Evolutionary conservation across 2,797 vertebrate species (phyloP), one percentile per base, ranked within the genome.

Genomic region (Loriculus beryllinus): DNA sequence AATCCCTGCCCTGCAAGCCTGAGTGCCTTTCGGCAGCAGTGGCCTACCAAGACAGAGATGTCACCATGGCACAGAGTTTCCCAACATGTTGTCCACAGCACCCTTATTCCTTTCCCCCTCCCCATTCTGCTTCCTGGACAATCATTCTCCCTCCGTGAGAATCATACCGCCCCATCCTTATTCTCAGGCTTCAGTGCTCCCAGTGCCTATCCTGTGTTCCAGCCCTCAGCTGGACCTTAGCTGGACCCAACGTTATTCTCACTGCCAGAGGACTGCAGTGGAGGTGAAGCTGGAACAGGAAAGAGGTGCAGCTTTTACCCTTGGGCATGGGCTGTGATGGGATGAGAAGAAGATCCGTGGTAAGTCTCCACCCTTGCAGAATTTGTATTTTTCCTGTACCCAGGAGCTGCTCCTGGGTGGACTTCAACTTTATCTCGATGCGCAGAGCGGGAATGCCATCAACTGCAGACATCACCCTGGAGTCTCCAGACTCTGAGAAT

Each of bases 241-340:
- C 17, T 80, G 57, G 56, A 35, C 23, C 26, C 52, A 42, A 57
- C 16, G 5, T 51, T 77, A 47, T 52, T 65, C 16, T 74, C 29
- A 22, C 40, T 82, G 49, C 19, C 3, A 6, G 56, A 87, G 33
- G 31, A 57, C 37, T 0, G 1, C 49, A 78, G 54, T 0, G 0
- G 1, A 15, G 13, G 12, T 5, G 2, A 51, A 43, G 23, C 23
- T 91, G 76, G 59, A 49, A 83, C 39, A 91, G 29, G 45, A 81
- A 80, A 65, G 49, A 81, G 51, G 12, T 76, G 33, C 45, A 86
- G 47, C 8, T 47, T 81, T 83, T 86, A 70, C 54, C 42, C 15
- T 28, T 79, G 56, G 39, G 9, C 31, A 10, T n/a, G 51, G 56
- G 12, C 18, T 60, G 22, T 15, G 69, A 40, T 42, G 54, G 42